phyloP scores from a whole-genome alignment of 53 echinoderm and acorn worm species.

The Temnopleurus reevesii region DNA sequence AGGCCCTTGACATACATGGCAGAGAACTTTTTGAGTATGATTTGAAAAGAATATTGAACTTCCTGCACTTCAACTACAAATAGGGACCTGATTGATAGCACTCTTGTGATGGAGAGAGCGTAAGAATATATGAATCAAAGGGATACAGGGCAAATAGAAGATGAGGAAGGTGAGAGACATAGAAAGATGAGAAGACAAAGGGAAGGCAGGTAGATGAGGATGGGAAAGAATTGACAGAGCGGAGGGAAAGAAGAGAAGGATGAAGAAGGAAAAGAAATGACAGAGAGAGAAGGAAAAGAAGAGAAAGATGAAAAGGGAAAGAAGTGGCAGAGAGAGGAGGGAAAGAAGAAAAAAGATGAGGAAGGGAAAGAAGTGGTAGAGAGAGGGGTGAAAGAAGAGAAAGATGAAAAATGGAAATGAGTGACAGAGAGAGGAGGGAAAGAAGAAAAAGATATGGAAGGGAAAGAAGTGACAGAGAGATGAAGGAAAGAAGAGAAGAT shows the following conservation, averaged over 20 bases:
- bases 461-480: too few relatives aligned
- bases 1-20: constrained; percentile 4
- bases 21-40: constrained; percentile 8
- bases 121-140: neutral
- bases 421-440: too few relatives aligned
- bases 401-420: too few relatives aligned
- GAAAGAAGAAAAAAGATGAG: too few relatives aligned
- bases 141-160: neutral
- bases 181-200: neutral
- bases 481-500: too few relatives aligned
- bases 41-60: constrained; percentile 32
- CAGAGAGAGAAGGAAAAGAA: neutral
- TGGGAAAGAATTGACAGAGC: too few relatives aligned
- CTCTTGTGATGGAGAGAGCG: neutral
- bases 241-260: too few relatives aligned
- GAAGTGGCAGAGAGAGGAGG: too few relatives aligned
- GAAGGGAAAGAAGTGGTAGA: too few relatives aligned
- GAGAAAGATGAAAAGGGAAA: neutral
- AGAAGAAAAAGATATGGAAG: too few relatives aligned
- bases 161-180: neutral
- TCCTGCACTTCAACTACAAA: neutral
- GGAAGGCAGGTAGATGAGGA: neutral
- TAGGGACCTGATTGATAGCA: neutral
- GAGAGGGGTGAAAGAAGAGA: too few relatives aligned
- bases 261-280: too few relatives aligned